Evolutionary conservation across 1,140 invertebrate species (phyloP), one percentile per base, ranked within the genome.

Genomic region (Drosophila miranda): DNA sequence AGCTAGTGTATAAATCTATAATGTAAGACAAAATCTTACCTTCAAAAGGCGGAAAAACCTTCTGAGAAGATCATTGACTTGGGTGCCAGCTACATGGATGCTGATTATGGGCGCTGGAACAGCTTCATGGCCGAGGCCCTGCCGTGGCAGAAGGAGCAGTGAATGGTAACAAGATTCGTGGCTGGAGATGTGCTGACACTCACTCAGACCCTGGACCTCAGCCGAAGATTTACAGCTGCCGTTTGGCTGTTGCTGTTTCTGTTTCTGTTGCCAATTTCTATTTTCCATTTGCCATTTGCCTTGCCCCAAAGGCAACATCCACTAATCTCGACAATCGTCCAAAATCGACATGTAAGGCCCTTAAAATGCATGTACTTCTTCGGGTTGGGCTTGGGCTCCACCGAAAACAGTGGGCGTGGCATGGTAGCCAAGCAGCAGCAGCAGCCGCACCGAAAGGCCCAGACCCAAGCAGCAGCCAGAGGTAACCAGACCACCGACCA

Each of bases 281-380:
- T 54, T 62, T 69, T 43, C 52, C 49, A 55, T 72, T 52, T 58
- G 16, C 28, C 51, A 21, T 26, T 28, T 55, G 45, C 56, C 60
- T 21, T 50, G 64, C 53, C 64, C 60, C 68, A 59, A 66, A 62
- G 50, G 43, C 38, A 56, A 58, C 67, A 52, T 51, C 82, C 70
- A 61, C 78, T 81, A 77, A 73, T 68, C 63, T 58, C 28, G 44
- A 48, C 78, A 87, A 87, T 86, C 78, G 75, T 56, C 63, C 43
- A 62, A 56, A 78, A 86, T 86, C 81, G 78, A 86, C 83, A 86
- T 86, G 82, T 86, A 82, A 78, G 82, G 82, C 82, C 82, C 82
- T 86, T 86, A 86, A 86, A 86, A 86, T 86, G 60, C 75, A 82
- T 86, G 74, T 87, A 70, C 71, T 55, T 56, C 45, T 43, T 43